Percentiles rank a stretch among this genome's conserved stretches.
These are phyloP conservation scores for Sycophaga agraensis DNA, from an alignment of 1,140 invertebrate genomes.

Conservation along the genomic window DNA sequence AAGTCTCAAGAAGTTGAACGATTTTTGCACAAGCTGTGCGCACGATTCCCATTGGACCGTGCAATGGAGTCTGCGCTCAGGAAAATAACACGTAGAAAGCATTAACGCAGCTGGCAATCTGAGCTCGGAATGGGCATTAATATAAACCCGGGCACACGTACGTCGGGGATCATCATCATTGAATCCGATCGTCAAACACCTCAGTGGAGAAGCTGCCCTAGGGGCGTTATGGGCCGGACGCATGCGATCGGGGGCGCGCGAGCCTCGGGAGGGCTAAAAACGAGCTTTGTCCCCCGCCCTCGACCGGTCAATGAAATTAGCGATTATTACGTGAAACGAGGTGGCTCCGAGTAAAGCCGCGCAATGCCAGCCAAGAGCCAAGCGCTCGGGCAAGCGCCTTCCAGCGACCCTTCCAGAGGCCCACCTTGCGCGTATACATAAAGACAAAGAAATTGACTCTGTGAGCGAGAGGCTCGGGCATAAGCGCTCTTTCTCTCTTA, in stretches of 20 bases:
- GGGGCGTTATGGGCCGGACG: neutral
- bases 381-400: neutral
- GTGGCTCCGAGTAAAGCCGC: conserved; percentile 13
- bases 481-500: too few relatives aligned
- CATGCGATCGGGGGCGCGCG: neutral
- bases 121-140: too few relatives aligned
- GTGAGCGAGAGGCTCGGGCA: neutral
- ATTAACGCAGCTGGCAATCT: too few relatives aligned
- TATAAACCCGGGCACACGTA: neutral
- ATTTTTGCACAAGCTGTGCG: too few relatives aligned
- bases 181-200: conserved; percentile 7
- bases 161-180: neutral
- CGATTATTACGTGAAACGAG: conserved; percentile 22
- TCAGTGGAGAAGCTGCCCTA: neutral
- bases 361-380: too few relatives aligned
- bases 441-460: conserved; percentile 6
- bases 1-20: too few relatives aligned
- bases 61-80: too few relatives aligned
- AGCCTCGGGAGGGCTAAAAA: neutral
- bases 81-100: too few relatives aligned
- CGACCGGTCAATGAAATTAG: conserved; percentile 17
- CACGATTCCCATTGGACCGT: too few relatives aligned
- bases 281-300: conserved; percentile 10
- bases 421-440: too few relatives aligned
- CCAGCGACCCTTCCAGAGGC: neutral